Conservation (phyloP, 2,113 vertebrate species). For the Python bivittatus region DNA sequence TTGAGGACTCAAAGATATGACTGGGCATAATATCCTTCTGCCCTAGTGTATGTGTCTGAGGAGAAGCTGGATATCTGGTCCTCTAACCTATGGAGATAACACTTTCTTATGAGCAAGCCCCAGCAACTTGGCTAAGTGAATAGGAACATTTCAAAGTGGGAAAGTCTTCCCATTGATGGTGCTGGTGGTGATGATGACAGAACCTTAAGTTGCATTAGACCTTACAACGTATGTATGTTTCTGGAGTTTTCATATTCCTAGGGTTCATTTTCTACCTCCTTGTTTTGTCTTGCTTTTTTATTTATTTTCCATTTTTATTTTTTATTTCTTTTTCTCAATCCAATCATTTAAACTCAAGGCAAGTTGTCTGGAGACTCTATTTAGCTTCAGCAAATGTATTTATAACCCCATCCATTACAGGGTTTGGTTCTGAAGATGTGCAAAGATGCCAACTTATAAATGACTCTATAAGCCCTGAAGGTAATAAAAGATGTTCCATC, state of each 20-base stretch:
- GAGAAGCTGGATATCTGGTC: not conserved
- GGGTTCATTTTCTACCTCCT: not conserved
- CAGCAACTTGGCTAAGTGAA: not conserved
- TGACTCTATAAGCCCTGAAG: conserved; percentile 29
- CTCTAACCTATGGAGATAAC: not conserved
- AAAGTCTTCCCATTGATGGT: not conserved
- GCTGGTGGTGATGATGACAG: not conserved
- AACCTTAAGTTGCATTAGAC: not conserved
- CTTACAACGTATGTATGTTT: not conserved
- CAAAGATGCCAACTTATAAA: conserved; percentile 18
- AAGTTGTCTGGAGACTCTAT: conserved; percentile 26
- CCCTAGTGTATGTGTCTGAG: not conserved
- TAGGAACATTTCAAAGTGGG: not conserved
- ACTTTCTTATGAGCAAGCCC: not conserved
- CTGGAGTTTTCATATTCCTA: not conserved
- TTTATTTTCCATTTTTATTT: conserved; percentile 17
- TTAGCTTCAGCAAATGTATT: conserved; percentile 31
- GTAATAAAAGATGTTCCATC: conserved; percentile 30
- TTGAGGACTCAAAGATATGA: not conserved
- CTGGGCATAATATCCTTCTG: not conserved
- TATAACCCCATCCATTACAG: conserved; percentile 7
- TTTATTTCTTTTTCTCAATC: conserved; percentile 23
- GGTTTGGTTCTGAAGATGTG: conserved; percentile 33
- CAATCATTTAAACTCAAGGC: conserved; percentile 37
- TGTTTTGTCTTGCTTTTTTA: conserved; percentile 17